Evolutionary conservation across 2,797 vertebrate genomes (phyloP), one percentile per base, ranked within the genome.

Genomic region (Spea hammondii): DNA sequence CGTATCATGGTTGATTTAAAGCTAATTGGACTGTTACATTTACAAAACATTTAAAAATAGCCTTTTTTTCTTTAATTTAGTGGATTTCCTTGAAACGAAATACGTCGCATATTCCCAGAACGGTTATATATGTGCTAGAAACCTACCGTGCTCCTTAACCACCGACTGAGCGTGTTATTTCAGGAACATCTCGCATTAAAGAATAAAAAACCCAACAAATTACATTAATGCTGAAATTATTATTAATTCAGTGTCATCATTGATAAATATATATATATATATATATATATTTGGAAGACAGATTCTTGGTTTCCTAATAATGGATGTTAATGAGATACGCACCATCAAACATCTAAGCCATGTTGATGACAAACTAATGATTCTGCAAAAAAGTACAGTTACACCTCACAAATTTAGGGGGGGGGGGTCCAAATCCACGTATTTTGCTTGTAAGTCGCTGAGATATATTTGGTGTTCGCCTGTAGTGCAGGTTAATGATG

Each of bases 401-500:
- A 70, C 46, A 64, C 65, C 44, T 72, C 69, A 4, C 67, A 53
- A 32, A 13, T 69, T 53, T 49, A 14, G 67, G 59, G n/a, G 14
- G 59, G 50, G 62, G 68, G 60, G 68, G 49, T 53, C 17, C 12
- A 67, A 32, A 5, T 10, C n/a, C 72, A 46, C 48, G 53, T 10
- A 59, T 73, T 53, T 62, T 53, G 53, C 44, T 69, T n/a, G 13
- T 48, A 53, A 50, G 53, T 69, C 32, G 10, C 13, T 17, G 44
- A 13, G 45, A 72, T 79, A 79, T 79, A 79, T 79, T 51, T 65
- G 66, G 12, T 11, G 12, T 54, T 47, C 17, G 13, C 78, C 72
- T 70, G 78, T 48, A 50, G 78, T 70, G 78, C 57, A n/a, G 54
- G 72, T 67, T 79, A 79, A 79, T 75, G 72, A 79, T 55, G 55